Evolutionary conservation across 2,113 vertebrate species (phyloP).

Genomic region (Sula dactylatra): DNA sequence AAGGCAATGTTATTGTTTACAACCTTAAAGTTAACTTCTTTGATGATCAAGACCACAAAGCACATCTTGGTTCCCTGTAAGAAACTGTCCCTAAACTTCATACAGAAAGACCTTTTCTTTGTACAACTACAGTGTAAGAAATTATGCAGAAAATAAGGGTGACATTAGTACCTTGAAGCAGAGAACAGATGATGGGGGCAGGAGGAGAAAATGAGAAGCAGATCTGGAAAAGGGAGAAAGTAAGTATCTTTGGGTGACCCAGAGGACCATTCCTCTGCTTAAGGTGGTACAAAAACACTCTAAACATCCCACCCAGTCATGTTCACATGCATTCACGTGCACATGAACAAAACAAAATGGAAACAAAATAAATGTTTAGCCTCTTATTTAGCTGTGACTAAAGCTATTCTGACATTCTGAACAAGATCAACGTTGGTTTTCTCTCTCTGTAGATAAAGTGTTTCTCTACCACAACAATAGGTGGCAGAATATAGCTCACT

Average conservation of each 20-base stretch:
- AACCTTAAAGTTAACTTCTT: neutral
- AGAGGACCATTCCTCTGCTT: neutral
- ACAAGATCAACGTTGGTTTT: neutral
- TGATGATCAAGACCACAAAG: neutral
- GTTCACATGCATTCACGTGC: neutral
- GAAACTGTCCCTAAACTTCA: neutral
- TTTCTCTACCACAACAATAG: neutral
- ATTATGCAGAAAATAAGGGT: neutral
- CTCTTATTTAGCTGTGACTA: neutral
- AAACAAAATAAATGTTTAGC: neutral
- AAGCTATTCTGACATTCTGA: neutral
- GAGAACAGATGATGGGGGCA: neutral
- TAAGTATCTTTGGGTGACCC: neutral
- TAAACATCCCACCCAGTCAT: neutral
- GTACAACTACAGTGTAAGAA: neutral
- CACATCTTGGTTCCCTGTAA: neutral
- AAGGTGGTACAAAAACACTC: neutral
- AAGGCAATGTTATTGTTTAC: neutral
- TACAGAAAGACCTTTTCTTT: neutral
- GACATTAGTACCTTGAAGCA: neutral
- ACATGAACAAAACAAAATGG: neutral
- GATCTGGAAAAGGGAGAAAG: neutral
- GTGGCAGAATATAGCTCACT: neutral
- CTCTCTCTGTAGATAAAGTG: neutral
- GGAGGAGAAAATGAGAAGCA: neutral